Evolutionary conservation across 2,888 invertebrate species (phyloP), one percentile per base, ranked within the genome.

Genomic region (Embidobia sp.): DNA sequence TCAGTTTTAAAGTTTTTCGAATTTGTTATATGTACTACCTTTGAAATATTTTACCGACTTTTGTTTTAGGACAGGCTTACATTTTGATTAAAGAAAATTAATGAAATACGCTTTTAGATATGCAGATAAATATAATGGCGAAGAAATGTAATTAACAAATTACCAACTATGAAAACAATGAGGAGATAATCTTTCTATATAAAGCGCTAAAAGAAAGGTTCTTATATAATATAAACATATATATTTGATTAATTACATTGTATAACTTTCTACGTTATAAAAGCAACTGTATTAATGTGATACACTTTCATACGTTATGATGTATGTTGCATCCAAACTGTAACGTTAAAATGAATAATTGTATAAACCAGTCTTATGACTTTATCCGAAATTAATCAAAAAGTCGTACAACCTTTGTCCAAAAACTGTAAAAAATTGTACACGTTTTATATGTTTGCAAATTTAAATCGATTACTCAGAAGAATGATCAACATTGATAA

Each of bases 211-310:
- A 49, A 57, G 42, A 44, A 31, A 10, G 10, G 11, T 5, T 19
- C 44, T 59, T 59, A 46, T 35, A 35, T 59, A 59, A 59, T 46
- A 15, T 10, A 19, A 33, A 26, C 27, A 16, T 44, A 31, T 55
- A 27, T 22, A 16, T 44, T 46, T 46, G 59, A 46, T 59, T 59
- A 44, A 33, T 44, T 33, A 22, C 35, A 59, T 59, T 46, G 31
- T 46, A 57, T 59, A 46, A 59, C 59, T 59, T 46, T 59, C 59
- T 59, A 59, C 35, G 8, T 51, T 51, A 22, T 51, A 51, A 51
- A 51, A 51, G 19, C n/a, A 8, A 35, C 1, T 10, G 35, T 13
- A 35, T 13, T 22, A 11, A 51, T 49, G 13, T 13, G 35, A 33
- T 51, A 51, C 22, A 35, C 35, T 51, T 59, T 59, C 59, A 6